Conservation (phyloP, 2,113 vertebrate species). For the Cygnus buccinator region DNA sequence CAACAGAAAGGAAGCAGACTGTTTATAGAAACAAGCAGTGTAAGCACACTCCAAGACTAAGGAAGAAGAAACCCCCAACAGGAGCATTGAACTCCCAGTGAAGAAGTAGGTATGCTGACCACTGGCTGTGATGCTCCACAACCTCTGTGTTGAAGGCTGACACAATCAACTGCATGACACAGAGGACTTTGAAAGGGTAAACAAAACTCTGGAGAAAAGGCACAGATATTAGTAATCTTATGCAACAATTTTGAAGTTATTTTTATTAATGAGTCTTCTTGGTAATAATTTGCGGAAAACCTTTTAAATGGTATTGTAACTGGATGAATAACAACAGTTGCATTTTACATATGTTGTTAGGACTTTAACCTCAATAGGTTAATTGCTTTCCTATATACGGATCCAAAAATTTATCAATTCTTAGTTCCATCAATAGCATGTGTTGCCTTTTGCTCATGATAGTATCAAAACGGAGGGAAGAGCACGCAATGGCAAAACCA, state of each 20-base stretch:
- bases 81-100: neutral
- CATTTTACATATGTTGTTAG: neutral
- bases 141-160: neutral
- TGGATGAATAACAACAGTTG: neutral
- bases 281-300: neutral
- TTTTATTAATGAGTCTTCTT: neutral
- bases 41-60: neutral
- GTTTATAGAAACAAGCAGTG: neutral
- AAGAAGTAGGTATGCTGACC: neutral
- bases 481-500: neutral
- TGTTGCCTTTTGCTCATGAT: neutral
- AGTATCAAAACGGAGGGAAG: neutral
- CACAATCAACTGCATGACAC: neutral
- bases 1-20: neutral
- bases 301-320: neutral
- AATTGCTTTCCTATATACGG: neutral
- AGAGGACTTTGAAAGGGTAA: neutral
- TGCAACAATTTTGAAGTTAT: no score
- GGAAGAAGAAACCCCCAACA: neutral
- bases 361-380: neutral
- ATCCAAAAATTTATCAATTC: neutral
- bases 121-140: neutral
- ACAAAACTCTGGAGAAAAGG: neutral
- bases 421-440: neutral
- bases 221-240: neutral